Conservation (phyloP, 2,797 vertebrate genomes). For the Pangasius mekongensis region DNA sequence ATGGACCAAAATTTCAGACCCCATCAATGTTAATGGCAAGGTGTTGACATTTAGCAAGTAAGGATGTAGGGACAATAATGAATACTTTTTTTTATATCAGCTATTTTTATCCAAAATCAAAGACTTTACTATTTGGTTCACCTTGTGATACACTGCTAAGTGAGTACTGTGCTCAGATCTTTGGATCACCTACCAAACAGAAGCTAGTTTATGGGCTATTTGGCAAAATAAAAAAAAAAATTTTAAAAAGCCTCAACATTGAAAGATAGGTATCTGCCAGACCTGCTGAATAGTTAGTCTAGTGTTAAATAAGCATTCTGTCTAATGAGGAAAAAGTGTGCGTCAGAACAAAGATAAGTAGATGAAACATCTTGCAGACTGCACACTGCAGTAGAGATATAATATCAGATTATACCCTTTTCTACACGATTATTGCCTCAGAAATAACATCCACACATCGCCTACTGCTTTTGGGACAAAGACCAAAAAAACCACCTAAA, state of each 20-base stretch:
- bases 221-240: not conserved
- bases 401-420: not conserved
- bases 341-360: not conserved
- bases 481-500: not conserved
- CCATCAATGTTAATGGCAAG: not conserved
- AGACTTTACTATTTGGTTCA: not conserved
- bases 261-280: not conserved
- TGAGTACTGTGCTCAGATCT: not conserved
- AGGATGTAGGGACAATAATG: not conserved
- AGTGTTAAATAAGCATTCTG: not conserved
- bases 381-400: not conserved
- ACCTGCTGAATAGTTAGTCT: not conserved
- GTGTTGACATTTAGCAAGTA: not conserved
- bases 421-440: not conserved
- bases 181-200: not conserved
- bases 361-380: not conserved
- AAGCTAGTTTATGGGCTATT: not conserved
- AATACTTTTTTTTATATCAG: not conserved
- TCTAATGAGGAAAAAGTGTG: not conserved
- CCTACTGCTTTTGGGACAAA: constrained; percentile 1
- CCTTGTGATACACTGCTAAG: not conserved
- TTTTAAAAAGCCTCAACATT: not conserved
- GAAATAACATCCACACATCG: not conserved
- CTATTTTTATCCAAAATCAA: not conserved
- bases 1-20: not conserved